Evolutionary conservation across 1,140 invertebrate genomes (phyloP).

Genomic region (Cydia splendana): DNA sequence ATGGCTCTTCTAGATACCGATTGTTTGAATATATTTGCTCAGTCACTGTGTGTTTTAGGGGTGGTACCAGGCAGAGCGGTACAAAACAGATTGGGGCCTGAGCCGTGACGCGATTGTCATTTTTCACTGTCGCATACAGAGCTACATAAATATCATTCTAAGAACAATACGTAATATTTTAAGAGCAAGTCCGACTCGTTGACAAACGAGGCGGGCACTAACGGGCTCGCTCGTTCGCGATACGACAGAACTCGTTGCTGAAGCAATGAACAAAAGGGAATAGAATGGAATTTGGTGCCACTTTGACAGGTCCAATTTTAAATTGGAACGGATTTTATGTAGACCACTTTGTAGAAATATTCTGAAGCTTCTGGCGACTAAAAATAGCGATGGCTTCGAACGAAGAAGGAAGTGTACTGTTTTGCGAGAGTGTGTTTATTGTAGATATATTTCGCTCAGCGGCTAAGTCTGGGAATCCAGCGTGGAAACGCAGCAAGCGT

Average conservation of each 20-base stretch:
- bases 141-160: slow-evolving; percentile 30
- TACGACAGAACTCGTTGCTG: neutral
- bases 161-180: slow-evolving; percentile 30
- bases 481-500: too few species aligned
- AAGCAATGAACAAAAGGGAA: slow-evolving; percentile 6
- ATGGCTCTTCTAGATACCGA: neutral
- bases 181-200: slow-evolving; percentile 14
- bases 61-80: neutral
- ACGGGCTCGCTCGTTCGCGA: slow-evolving; percentile 1
- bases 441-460: too few species aligned
- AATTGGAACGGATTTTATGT: neutral
- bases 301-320: slow-evolving; percentile 6
- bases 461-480: too few species aligned
- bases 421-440: too few species aligned
- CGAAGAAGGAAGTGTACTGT: too few species aligned
- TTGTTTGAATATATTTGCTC: neutral
- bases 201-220: slow-evolving; percentile 5
- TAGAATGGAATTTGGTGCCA: slow-evolving; percentile 13
- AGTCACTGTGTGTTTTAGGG: neutral
- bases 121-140: slow-evolving; percentile 23
- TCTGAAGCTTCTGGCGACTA: neutral
- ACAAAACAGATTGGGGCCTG: slow-evolving; percentile 22
- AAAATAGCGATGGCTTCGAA: neutral
- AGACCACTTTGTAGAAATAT: neutral
- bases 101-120: slow-evolving; percentile 13